Evolutionary conservation across 2,797 vertebrate species (phyloP), one percentile per base, ranked within the genome.

Genomic region (Peromyscus aztecus): DNA sequence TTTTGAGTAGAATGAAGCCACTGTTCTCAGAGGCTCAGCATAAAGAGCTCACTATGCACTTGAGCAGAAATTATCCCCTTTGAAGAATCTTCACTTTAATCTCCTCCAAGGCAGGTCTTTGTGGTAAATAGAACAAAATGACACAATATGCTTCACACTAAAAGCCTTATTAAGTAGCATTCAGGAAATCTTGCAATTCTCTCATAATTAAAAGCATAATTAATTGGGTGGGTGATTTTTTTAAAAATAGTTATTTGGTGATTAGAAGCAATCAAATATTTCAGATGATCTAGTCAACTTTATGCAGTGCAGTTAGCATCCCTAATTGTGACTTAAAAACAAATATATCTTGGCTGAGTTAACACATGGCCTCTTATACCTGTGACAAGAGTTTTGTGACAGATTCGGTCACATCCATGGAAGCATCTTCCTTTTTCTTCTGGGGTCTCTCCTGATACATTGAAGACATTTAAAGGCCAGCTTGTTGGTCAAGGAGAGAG

Each of bases 181-280:
- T 97, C 89, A 95, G 86, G 91, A 96, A 97, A 95, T 75, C 95
- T 90, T 73, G 92, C 97, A 69, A 88, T 89, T 97, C 97, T 89
- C 52, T 97, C 43, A 5, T 94, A 95, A 98, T 97, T 97, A 97
- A 97, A 88, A 95, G 90, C 49, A 93, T 97, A 52, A 98, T 98
- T 97, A 98, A 98, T 97, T 97, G 97, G 73, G 63, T 94, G 95
- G 67, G 43, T 94, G 96, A 95, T 76, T 89, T 87, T 93, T 97
- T 97, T 95, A 0, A 10, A 95, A 97, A 95, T 92, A 94, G 80
- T 14, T 65, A 71, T 88, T 91, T 59, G 97, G 94, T 96, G 97
- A 93, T 97, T 97, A 98, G 95, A 88, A 91, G 67, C 96, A 97
- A 96, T 96, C 95, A 98, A 96, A 96, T 96, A 94, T 93, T 98